Evolutionary conservation across 2,113 vertebrate species (phyloP), one percentile per base, ranked within the genome.

Genomic region (Cyphomyrus plagiostoma): DNA sequence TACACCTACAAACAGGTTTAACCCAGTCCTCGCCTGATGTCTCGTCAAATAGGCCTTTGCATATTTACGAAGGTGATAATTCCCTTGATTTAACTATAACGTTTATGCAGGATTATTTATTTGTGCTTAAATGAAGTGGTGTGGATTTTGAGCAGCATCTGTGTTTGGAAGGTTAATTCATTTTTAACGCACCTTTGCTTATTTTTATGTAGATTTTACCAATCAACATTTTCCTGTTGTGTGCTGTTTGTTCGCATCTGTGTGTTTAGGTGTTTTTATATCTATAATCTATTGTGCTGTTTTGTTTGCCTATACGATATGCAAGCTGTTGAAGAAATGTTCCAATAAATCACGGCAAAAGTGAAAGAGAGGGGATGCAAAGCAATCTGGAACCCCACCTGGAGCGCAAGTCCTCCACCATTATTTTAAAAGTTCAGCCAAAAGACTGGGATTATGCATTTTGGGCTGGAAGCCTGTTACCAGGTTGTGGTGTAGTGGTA

Each of bases 1-100:
- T 87, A 93, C 92, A 92, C 92, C 93, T 95, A 93, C 93, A 93
- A 95, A 94, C 93, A 90, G 92, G 90, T 94, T 94, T 94, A 95
- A 94, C 93, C 94, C 92, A 85, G 92, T 93, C 93, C 89, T 11
- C 49, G 42, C 89, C 52, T 49, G 30, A 39, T n/a, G 62, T 56
- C 26, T 26, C 23, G 5, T 80, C 85, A 86, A 70, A 80, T 84
- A 91, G 86, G 77, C 88, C 39, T 56, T 91, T 90, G 86, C 91
- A 90, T 84, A 83, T 91, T 84, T 58, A 35, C 1, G 13, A 62
- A 26, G 23, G 49, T n/a, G 35, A 26, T 84, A 56, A 26, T 89
- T 82, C 74, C 74, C 74, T 42, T 8, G 35, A 17, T 80, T 80
- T 80, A 42, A 39, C 35, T 42, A 80, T 80, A 4, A 42, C 35